Evolutionary conservation across 1,140 invertebrate species (phyloP).

Genomic region (Neodiprion lecontei): DNA sequence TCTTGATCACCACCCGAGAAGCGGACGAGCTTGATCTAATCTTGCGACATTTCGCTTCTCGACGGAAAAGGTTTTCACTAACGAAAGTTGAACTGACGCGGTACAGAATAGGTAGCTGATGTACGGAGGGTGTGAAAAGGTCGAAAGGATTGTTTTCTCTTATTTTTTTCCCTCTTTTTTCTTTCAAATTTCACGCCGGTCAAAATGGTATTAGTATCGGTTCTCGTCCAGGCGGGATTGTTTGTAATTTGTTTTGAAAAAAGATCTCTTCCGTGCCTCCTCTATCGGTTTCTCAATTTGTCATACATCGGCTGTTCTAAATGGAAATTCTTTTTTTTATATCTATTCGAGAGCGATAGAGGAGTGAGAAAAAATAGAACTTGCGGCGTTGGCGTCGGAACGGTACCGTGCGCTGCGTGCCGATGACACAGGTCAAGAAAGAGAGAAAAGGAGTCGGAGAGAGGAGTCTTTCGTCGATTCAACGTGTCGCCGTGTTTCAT

Average conservation of each 20-base stretch:
- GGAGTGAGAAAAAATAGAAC: background rate
- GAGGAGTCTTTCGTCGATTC: conserved; percentile 23
- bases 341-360: background rate
- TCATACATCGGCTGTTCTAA: background rate
- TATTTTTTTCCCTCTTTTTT: too few relatives aligned
- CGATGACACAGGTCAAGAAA: background rate
- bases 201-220: too few relatives aligned
- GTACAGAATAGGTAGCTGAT: too few relatives aligned
- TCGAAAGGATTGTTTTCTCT: too few relatives aligned
- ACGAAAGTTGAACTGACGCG: too few relatives aligned
- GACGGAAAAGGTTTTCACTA: background rate
- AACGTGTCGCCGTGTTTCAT: conserved; percentile 35
- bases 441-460: background rate
- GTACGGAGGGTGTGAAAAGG: too few relatives aligned
- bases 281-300: background rate
- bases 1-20: background rate
- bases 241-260: background rate
- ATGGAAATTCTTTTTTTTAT: background rate
- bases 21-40: background rate
- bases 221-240: too few relatives aligned
- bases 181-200: too few relatives aligned
- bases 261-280: background rate
- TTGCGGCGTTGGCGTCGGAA: background rate
- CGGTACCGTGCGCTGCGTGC: background rate
- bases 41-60: background rate